Base-by-base conservation (phyloP, 2,797 vertebrate genomes). In the Danio tinwini region DNA sequence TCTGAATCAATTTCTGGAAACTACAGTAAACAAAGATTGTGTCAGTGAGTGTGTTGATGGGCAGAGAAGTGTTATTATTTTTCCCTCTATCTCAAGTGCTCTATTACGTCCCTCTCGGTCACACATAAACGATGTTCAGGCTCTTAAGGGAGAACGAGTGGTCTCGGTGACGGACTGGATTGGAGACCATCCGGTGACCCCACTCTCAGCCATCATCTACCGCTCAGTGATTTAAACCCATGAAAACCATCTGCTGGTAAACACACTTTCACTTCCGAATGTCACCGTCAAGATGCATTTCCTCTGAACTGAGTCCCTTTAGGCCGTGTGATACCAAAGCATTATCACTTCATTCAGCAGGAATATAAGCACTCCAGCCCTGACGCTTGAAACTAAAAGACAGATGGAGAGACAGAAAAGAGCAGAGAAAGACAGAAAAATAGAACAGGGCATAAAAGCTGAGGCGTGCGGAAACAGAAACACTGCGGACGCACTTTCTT, bases 141-240 rank as follows among this genome's bases (percentile, higher is more conserved):
- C 61, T 67, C 64, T 39, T 21, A 76, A n/a, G 69, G 52, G 74
- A 78, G 5, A 6, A 7, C 39, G 70, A 8, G n/a, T 44, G 45
- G 49, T 73, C 53, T 59, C 39, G 4, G 59, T 62, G 40, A 47
- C 40, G 44, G 58, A 19, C 19, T 61, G 14, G 74, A 78, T 52
- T 61, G 45, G 39, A 64, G 72, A 76, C 21, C 58, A 61, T 42
- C 9, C 50, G 62, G 68, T 52, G 44, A 65, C 72, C 49, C 45
- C 50, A 17, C 59, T 70, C 52, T 67, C 42, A 58, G 21, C 47
- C 74, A 67, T 45, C 62, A 65, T 56, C 17, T 49, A 69, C 19
- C 17, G 84, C 65, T 68, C 39, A n/a, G 70, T 50, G 80, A 80
- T 81, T 52, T 68, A 84, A 84, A 70, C 58, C 68, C 64, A 29